Conservation (phyloP, 2,113 vertebrate species). For the Caloenas nicobarica region DNA sequence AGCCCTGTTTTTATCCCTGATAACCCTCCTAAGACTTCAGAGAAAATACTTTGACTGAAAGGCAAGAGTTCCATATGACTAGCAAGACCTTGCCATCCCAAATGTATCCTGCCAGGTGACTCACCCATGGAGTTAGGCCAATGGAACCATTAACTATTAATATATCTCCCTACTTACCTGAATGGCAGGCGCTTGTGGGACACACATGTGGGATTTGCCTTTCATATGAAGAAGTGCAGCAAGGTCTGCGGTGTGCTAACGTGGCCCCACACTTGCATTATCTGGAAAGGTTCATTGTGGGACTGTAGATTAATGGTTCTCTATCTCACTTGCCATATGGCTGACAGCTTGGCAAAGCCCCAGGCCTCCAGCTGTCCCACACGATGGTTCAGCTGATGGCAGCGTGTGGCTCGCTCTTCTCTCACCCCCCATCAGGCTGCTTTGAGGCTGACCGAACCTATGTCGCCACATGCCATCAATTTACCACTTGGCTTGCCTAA, state of each 20-base stretch:
- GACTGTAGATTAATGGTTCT: neutral
- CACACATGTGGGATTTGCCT: neutral
- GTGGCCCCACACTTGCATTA: rapidly evolving
- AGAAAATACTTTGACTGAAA: neutral
- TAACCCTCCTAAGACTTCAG: neutral
- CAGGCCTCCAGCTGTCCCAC: neutral
- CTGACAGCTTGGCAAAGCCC: neutral
- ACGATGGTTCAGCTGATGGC: neutral
- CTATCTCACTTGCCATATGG: neutral
- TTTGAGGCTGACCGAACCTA: neutral
- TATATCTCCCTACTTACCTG: neutral
- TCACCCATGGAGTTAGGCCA: neutral
- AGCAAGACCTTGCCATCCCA: neutral
- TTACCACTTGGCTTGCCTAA: neutral
- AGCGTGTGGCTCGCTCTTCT: neutral
- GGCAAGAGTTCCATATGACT: neutral
- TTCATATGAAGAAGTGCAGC: neutral
- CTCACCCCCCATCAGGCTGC: neutral
- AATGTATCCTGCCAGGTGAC: neutral
- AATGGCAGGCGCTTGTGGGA: rapidly evolving
- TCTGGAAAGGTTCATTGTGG: neutral
- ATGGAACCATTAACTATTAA: neutral
- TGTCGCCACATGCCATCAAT: neutral
- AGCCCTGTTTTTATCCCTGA: neutral
- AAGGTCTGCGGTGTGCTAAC: neutral